Evolutionary conservation across 1,140 invertebrate genomes (phyloP).

Genomic region (Drosophila mauritiana): DNA sequence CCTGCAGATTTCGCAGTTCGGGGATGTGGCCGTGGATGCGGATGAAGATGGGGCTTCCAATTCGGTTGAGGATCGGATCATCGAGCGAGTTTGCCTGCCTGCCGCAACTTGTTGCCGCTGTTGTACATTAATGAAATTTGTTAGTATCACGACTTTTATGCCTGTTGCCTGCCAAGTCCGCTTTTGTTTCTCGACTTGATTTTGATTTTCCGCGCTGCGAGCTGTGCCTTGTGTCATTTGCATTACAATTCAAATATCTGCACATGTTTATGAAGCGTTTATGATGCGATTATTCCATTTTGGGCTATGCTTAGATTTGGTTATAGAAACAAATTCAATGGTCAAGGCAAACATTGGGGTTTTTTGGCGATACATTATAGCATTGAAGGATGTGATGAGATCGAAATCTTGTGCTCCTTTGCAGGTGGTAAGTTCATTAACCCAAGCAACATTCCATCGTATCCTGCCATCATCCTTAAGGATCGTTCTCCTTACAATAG

Average conservation of each 20-base stretch:
- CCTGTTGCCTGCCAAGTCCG: slow-evolving; percentile 68
- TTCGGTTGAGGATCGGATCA: slow-evolving; percentile 23
- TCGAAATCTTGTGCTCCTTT: background rate
- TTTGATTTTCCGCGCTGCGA: slow-evolving; percentile 39
- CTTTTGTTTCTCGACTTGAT: slow-evolving; percentile 66
- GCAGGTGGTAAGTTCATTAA: slow-evolving; percentile 22
- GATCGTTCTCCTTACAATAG: slow-evolving; percentile 19
- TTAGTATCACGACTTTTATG: slow-evolving; percentile 82
- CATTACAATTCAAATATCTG: slow-evolving; percentile 70
- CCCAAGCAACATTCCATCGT: background rate
- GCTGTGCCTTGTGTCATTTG: slow-evolving; percentile 34
- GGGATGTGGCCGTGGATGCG: slow-evolving; percentile 3
- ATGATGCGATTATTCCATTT: slow-evolving; percentile 47
- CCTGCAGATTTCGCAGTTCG: slow-evolving; percentile 14
- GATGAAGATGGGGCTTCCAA: slow-evolving; percentile 10
- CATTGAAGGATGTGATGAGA: background rate
- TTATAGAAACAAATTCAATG: background rate
- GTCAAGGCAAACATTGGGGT: background rate
- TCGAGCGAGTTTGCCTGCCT: slow-evolving; percentile 42
- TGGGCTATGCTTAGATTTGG: slow-evolving; percentile 14
- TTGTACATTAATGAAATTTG: slow-evolving; percentile 83
- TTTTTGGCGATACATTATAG: too few species aligned
- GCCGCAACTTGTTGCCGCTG: slow-evolving; percentile 76
- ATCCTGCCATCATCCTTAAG: slow-evolving; percentile 8
- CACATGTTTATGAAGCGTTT: slow-evolving; percentile 39